Percentiles rank a stretch among this genome's conserved stretches.
phyloP scores from a whole-genome alignment of 2,888 invertebrate genomes.

The Napeogenes inachia region DNA sequence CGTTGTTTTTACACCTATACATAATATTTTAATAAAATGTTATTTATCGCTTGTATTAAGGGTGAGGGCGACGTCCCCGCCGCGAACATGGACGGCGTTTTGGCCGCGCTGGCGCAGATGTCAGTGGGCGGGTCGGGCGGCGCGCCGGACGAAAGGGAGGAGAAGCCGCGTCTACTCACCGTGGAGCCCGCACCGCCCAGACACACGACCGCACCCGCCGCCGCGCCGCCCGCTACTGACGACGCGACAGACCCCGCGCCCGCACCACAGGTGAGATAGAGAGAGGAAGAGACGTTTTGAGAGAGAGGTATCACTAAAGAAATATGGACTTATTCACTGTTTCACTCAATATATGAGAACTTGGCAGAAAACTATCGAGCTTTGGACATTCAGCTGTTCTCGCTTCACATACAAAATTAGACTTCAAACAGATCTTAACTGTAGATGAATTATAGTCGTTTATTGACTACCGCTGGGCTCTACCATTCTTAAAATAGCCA shows the following conservation, averaged over 20 bases:
- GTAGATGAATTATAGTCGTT: no score
- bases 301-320: not conserved
- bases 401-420: no score
- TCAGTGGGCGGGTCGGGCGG: constrained; percentile 55
- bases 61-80: constrained; percentile 59
- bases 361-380: no score
- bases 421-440: no score
- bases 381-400: no score
- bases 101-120: constrained; percentile 57
- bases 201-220: constrained; percentile 36
- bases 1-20: not conserved
- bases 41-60: constrained; percentile 34
- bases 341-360: no score
- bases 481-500: no score
- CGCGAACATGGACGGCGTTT: constrained; percentile 56
- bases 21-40: not conserved
- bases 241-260: constrained; percentile 8
- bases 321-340: no score
- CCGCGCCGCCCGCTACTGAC: constrained; percentile 27
- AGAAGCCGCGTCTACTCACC: constrained; percentile 48
- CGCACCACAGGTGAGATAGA: constrained; percentile 6
- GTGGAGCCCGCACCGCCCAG: constrained; percentile 57
- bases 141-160: constrained; percentile 34
- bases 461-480: no score
- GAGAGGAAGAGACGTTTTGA: not conserved